Evolutionary conservation across 2,888 invertebrate genomes (phyloP), one percentile per base, ranked within the genome.

Genomic region (Ryuthela nishihirai): DNA sequence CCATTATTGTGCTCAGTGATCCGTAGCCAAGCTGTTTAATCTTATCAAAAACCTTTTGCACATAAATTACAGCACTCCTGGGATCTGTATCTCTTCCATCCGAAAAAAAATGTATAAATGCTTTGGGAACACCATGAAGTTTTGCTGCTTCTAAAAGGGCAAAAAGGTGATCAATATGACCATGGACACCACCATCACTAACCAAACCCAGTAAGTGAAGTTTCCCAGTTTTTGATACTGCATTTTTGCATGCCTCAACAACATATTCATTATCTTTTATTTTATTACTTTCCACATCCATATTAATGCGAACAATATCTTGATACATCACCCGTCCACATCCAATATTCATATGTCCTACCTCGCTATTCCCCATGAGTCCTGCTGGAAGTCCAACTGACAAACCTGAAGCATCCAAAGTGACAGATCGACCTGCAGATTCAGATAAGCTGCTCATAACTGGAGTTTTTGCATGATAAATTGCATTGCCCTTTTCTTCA

Each of bases 361-460:
- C 76, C 69, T 76, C 76, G 15, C 74, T 74, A 52, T 76, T 76
- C 21, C 76, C 76, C 76, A 76, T 76, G n/a, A 76, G 68, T 12
- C 76, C 76, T 48, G 69, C 73, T 1, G 75, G 76, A 34, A 76
- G 69, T 17, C 76, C 76, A 34, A 76, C 76, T 34, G 74, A 72
- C 42, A 72, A 64, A 1, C 77, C 76, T 32, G 74, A 73, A 7
- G 76, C 76, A 56, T 71, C 70, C 41, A 70, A 60, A 49, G 73
- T 74, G 24, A 73, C 67, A 60, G 65, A 69, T 65, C 50, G 69
- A 64, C 70, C 72, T 53, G 72, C 70, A 9, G 69, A 69, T 20
- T 69, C 68, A 29, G 72, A 70, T 23, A 77, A 61, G 24, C 65
- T 65, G 55, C 72, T 72, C 76, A 76, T 77, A 2, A 74, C 72